Conservation (phyloP, 2,888 invertebrate genomes). For the Listrodromus nycthemerus region DNA sequence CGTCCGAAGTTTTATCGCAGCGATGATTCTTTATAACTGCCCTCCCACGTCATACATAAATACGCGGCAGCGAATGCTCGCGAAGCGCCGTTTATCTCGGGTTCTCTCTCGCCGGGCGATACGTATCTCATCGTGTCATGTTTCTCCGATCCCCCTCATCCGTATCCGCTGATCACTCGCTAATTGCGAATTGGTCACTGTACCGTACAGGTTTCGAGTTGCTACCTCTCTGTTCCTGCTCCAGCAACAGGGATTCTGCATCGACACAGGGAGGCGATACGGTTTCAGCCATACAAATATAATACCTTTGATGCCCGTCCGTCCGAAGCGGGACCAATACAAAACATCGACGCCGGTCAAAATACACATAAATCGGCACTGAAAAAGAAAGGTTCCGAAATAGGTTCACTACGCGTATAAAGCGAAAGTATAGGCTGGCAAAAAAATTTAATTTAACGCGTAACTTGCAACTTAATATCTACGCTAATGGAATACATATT, state of each 20-base stretch:
- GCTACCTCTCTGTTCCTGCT: not conserved
- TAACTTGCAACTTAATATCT: too few relatives aligned
- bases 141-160: slow-evolving; percentile 31
- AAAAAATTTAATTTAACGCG: too few relatives aligned
- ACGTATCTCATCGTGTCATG: slow-evolving; percentile 31
- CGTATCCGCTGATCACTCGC: slow-evolving; percentile 31
- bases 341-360: not conserved
- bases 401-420: not conserved
- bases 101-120: slow-evolving; percentile 15
- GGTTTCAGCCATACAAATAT: not conserved
- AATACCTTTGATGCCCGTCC: not conserved
- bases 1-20: slow-evolving; percentile 20
- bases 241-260: not conserved
- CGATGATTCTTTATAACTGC: slow-evolving; percentile 41
- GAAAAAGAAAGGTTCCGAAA: not conserved
- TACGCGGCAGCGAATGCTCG: slow-evolving; percentile 26
- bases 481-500: too few relatives aligned
- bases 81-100: slow-evolving; percentile 34
- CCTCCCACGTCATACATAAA: slow-evolving; percentile 22
- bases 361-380: not conserved
- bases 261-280: not conserved
- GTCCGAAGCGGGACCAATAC: not conserved
- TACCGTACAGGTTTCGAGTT: slow-evolving; percentile 21
- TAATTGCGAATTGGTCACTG: slow-evolving; percentile 49
- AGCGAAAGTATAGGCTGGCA: not conserved